Base-by-base conservation (phyloP, 2,797 vertebrate species). In the Brotula barbata region DNA sequence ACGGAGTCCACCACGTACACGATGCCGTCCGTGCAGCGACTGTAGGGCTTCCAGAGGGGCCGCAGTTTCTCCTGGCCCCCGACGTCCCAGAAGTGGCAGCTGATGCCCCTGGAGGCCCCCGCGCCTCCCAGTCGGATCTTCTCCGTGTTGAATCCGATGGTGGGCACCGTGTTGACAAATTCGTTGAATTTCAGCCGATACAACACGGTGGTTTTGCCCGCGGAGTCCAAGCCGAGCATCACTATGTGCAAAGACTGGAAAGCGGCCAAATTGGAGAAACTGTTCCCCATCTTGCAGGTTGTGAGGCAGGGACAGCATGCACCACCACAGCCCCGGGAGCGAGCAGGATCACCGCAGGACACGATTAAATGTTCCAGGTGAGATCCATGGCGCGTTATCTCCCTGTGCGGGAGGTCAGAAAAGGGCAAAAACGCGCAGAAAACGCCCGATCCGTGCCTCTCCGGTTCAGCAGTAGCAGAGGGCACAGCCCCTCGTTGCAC, bases 1-100 rank as follows among this genome's bases (percentile, higher is more conserved):
- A 98, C 96, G 0, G 96, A 99, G 91, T 99, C 96, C 92, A 99
- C 96, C 81, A 99, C 96, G 80, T 97, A 99, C 81, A 99, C 97
- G 88, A 99, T 97, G 51, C 96, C 96, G 69, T 98, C 96, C 37
- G 96, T 96, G 87, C 96, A 96, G 70, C 96, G 94, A 85, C 96
- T 98, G 89, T 98, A 98, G n/a, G 96, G 96, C 75, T 97, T 98
- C 96, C 96, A 98, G 37, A 98, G 92, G 22, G 96, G 96, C 66
- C 96, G 90, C 83, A 98, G 93, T 90, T 98, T 98, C 92, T 98
- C 96, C 87, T 98, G 96, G 20, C 96, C 96, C 0, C 96, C 96
- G 45, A 98, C 96, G 63, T 98, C 96, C 96, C 96, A 98, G 79
- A 98, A 97, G 92, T 98, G 96, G 86, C 96, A 98, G 88, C 95